Evolutionary conservation across 2,888 invertebrate genomes (phyloP).

Genomic region (Pollenia labialis): DNA sequence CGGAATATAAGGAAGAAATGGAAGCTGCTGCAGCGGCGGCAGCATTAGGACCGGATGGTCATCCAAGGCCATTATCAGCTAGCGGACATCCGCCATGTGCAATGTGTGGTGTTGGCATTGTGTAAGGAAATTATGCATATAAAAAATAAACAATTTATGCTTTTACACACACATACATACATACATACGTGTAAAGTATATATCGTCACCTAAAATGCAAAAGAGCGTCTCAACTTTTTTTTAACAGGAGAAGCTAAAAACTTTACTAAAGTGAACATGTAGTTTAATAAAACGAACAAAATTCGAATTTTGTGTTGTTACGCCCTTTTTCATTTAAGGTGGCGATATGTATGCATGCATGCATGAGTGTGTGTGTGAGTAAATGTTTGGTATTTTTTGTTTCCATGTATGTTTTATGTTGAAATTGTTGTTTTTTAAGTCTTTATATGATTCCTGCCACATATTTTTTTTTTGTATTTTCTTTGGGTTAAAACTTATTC

Average conservation of each 20-base stretch:
- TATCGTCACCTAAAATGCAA: no score
- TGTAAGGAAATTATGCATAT: slow-evolving; percentile 80
- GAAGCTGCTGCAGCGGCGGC: slow-evolving; percentile 81
- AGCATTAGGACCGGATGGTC: slow-evolving; percentile 78
- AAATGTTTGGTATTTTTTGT: slow-evolving; percentile 27
- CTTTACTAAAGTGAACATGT: no score
- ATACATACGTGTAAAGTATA: neutral
- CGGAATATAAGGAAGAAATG: slow-evolving; percentile 82
- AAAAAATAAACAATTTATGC: slow-evolving; percentile 57
- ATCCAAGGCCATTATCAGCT: slow-evolving; percentile 80
- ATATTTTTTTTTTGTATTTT: neutral
- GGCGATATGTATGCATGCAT: neutral
- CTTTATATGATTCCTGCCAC: slow-evolving; percentile 1
- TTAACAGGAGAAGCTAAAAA: no score
- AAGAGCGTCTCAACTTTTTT: no score
- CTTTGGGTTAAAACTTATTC: neutral
- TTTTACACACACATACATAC: neutral
- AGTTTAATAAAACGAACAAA: no score
- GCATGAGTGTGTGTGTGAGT: slow-evolving; percentile 17
- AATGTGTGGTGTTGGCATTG: slow-evolving; percentile 84
- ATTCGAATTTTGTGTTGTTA: no score
- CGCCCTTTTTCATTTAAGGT: no score
- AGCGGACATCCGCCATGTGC: slow-evolving; percentile 83
- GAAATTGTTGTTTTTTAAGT: slow-evolving; percentile 45
- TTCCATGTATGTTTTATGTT: slow-evolving; percentile 39